These are phyloP conservation scores for Mareca penelope DNA, from an alignment of 2,797 vertebrate species.

Conservation along the genomic window DNA sequence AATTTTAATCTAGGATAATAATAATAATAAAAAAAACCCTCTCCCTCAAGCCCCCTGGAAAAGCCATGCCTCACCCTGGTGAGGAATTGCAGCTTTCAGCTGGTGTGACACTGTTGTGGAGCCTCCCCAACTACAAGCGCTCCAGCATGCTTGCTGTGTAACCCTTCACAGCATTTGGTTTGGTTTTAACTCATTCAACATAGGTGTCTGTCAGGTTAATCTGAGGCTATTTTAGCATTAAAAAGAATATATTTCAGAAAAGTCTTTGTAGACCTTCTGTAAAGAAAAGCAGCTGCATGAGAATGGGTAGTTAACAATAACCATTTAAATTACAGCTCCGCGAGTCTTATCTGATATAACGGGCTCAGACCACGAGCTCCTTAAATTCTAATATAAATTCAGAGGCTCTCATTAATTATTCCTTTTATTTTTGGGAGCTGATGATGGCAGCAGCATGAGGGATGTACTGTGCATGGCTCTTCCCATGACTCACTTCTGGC, in stretches of 20 bases:
- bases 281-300: background rate
- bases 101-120: background rate
- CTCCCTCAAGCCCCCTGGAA: background rate
- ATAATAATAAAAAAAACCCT: background rate
- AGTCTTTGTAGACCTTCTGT: background rate
- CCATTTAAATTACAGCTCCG: background rate
- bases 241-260: background rate
- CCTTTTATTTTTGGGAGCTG: background rate
- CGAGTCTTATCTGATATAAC: background rate
- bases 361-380: background rate
- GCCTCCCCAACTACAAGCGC: accelerated
- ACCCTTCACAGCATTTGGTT: background rate
- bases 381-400: slow-evolving; percentile 14
- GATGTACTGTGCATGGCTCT: background rate
- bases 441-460: background rate
- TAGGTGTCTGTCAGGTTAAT: background rate
- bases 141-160: accelerated
- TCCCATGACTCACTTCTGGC: slow-evolving; percentile 9
- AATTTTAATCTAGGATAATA: background rate
- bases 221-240: background rate
- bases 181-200: background rate
- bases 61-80: background rate
- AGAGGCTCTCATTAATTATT: slow-evolving; percentile 16
- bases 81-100: background rate
- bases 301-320: background rate